Evolutionary conservation across 1,140 invertebrate species (phyloP), one percentile per base, ranked within the genome.

Genomic region (Bombus confusus): DNA sequence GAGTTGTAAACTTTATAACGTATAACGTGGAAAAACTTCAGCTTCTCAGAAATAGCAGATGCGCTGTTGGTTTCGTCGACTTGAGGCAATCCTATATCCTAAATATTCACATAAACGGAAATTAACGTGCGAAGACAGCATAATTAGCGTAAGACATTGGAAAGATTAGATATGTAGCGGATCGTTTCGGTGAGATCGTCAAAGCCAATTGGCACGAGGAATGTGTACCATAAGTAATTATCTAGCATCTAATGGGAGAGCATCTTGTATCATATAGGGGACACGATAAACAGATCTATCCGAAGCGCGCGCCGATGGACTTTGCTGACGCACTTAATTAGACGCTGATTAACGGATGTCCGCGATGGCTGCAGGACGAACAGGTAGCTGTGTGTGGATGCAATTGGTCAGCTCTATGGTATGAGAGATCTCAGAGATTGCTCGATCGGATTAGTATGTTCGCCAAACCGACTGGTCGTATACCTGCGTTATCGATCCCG

Each of bases 261-360:
- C 64, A 71, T 83, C 64, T 82, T 59, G 71, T 37, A 39, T 68
- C 57, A 28, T 41, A 77, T 52, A 22, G 37, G n/a, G 78, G 59
- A 6, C 41, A 77, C 37, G 59, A 71, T 81, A 81, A 74, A 81
- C 80, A 77, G 74, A 81, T 76, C 43, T 39, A 75, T 79, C 71
- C 77, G 59, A 83, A 57, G 41, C 57, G 80, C 69, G 78, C 76
- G 72, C 85, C 83, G 78, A 89, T 90, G 88, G 88, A 90, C 89
- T 90, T 90, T 87, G 86, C 90, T 90, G 91, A 90, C 87, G 87
- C 89, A 91, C 89, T 91, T 92, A 91, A 92, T 92, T 91, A 91
- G 89, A 69, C 85, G 79, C 85, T 91, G 91, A 91, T 91, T 92
- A 92, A 91, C 85, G 91, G 91, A 92, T 90, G 91, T 90, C 87